Percentiles rank a stretch among this genome's conserved stretches.
Evolutionary conservation across 1,140 invertebrate species (phyloP).

Genomic region (Drosophila hydei): DNA sequence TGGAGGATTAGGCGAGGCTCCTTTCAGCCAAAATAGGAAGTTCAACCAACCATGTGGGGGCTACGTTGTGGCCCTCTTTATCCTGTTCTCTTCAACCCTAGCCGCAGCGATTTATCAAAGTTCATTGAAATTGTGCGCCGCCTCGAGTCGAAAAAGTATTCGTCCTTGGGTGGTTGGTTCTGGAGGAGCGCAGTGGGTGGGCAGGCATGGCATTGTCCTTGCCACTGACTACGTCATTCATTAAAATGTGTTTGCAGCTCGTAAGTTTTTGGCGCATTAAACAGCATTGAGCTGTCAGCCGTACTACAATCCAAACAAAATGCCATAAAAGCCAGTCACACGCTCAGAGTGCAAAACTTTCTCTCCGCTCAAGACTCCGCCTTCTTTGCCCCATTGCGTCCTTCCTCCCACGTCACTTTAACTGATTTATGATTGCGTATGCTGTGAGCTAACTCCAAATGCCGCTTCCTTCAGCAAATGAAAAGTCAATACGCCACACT

Average conservation of each 20-base stretch:
- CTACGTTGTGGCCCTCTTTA: slow-evolving; percentile 35
- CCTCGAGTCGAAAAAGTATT: slow-evolving; percentile 32
- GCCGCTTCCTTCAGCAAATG: slow-evolving; percentile 41
- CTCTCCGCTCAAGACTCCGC: not conserved
- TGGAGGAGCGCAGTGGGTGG: not conserved
- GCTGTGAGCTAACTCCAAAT: slow-evolving; percentile 14
- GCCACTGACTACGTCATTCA: slow-evolving; percentile 75
- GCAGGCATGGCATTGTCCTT: slow-evolving; percentile 42
- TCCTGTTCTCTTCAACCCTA: not conserved
- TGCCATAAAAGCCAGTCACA: slow-evolving; percentile 72
- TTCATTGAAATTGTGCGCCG: slow-evolving; percentile 75
- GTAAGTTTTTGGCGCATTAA: slow-evolving; percentile 74
- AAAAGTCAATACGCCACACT: slow-evolving; percentile 75
- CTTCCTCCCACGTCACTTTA: too few species aligned
- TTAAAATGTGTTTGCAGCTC: slow-evolving; percentile 74
- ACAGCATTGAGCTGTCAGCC: slow-evolving; percentile 78
- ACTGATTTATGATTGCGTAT: slow-evolving; percentile 39
- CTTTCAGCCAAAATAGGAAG: slow-evolving; percentile 59
- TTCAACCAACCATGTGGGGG: slow-evolving; percentile 57
- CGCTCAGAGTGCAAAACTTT: slow-evolving; percentile 63
- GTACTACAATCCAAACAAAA: slow-evolving; percentile 74
- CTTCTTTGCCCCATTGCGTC: not conserved
- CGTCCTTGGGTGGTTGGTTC: slow-evolving; percentile 50
- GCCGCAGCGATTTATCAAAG: slow-evolving; percentile 74
- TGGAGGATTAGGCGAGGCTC: not conserved